phyloP scores from a whole-genome alignment of 2,797 vertebrate genomes.

The Hirundo rustica region DNA sequence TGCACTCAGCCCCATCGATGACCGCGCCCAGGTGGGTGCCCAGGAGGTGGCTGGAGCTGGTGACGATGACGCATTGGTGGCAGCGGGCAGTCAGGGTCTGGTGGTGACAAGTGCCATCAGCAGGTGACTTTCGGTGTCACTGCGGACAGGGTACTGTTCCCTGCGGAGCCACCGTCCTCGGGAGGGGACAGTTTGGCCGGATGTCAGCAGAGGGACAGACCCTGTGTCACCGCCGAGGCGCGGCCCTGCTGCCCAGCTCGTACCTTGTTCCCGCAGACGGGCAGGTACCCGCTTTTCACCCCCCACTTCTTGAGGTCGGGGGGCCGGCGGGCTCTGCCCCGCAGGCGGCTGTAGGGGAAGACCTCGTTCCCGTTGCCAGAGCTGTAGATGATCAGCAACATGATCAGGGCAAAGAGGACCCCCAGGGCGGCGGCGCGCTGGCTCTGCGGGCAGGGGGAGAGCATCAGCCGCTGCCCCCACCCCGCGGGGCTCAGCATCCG shows the following conservation, averaged over 20 bases:
- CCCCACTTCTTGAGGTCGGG: slow-evolving; percentile 89
- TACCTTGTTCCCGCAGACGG: slow-evolving; percentile 90
- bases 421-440: slow-evolving; percentile 87
- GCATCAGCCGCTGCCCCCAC: not conserved
- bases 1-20: slow-evolving; percentile 87
- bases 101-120: not conserved
- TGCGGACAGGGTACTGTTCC: not conserved
- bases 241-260: fast-evolving
- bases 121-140: not conserved
- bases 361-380: slow-evolving; percentile 84
- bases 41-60: slow-evolving; percentile 94
- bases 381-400: slow-evolving; percentile 92
- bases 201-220: not conserved
- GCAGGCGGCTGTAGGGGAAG: slow-evolving; percentile 73
- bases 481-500: not conserved
- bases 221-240: fast-evolving
- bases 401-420: slow-evolving; percentile 87
- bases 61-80: slow-evolving; percentile 87
- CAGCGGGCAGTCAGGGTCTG: slow-evolving; percentile 89
- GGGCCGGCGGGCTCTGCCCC: slow-evolving; percentile 61
- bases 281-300: slow-evolving; percentile 82
- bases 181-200: not conserved
- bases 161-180: fast-evolving
- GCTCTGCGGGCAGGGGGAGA: slow-evolving; percentile 68
- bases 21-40: slow-evolving; percentile 82